Conservation (phyloP, 2,888 invertebrate genomes). For the Chymomyza procnemis region DNA sequence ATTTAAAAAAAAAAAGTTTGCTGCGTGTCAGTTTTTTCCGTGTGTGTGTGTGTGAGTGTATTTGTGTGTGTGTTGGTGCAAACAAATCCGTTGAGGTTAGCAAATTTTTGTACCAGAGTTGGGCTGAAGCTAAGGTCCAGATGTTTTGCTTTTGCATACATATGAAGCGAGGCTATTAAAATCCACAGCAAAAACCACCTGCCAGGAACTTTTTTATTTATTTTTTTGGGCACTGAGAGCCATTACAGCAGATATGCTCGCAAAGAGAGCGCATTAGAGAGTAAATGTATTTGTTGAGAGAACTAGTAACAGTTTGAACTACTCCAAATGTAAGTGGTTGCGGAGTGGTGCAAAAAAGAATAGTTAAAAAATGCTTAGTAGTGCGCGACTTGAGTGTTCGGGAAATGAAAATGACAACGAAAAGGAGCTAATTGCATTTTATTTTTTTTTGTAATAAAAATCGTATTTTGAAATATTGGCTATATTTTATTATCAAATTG, state of each 20-base stretch:
- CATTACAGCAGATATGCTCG: neutral
- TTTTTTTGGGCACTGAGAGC: neutral
- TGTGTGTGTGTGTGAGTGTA: conserved; percentile 16
- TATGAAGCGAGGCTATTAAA: neutral
- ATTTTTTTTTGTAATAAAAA: no score
- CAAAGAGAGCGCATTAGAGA: no score
- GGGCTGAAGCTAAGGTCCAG: neutral
- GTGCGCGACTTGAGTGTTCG: no score
- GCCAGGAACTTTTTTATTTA: neutral
- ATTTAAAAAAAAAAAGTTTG: conserved; percentile 58
- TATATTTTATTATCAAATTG: no score
- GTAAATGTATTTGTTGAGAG: no score
- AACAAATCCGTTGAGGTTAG: conserved; percentile 47
- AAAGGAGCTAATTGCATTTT: no score
- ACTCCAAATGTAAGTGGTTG: no score
- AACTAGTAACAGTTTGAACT: no score
- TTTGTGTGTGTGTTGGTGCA: conserved; percentile 22
- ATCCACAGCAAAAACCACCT: neutral
- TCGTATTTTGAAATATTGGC: no score
- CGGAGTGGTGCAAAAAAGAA: no score
- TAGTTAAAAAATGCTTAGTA: no score
- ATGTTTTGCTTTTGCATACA: neutral
- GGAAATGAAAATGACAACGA: no score
- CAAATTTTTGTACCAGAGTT: neutral
- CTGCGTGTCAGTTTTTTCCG: neutral